phyloP scores from a whole-genome alignment of 2,888 invertebrate species.

The Protodeltote pygarga region DNA sequence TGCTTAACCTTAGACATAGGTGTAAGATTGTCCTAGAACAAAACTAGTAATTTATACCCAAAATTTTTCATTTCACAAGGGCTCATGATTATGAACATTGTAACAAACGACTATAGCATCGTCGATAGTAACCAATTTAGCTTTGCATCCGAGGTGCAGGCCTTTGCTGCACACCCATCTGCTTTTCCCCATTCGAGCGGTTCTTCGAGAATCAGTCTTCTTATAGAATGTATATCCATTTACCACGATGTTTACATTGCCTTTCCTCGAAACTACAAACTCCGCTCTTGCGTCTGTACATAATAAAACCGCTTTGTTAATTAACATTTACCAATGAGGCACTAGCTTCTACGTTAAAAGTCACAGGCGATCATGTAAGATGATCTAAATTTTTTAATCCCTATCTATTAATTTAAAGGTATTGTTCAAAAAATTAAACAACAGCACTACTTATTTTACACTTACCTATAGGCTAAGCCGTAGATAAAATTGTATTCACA shows the following conservation, averaged over 20 bases:
- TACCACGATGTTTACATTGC: slow-evolving; percentile 16
- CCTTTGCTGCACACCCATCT: slow-evolving; percentile 26
- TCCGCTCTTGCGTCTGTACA: slow-evolving; percentile 13
- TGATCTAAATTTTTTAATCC: too few relatives aligned
- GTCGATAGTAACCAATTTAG: slow-evolving; percentile 12
- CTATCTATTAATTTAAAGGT: too few relatives aligned
- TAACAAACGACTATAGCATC: slow-evolving; percentile 8
- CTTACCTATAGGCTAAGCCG: too few relatives aligned
- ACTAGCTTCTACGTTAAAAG: too few relatives aligned
- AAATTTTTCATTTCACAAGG: background rate
- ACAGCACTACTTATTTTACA: too few relatives aligned
- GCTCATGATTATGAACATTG: slow-evolving; percentile 23
- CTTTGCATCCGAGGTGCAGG: slow-evolving; percentile 9
- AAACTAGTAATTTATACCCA: background rate
- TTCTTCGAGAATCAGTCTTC: slow-evolving; percentile 17
- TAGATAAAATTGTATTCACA: too few relatives aligned
- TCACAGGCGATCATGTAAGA: too few relatives aligned
- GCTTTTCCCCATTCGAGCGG: background rate
- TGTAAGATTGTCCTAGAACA: too few relatives aligned
- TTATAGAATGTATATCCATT: slow-evolving; percentile 24
- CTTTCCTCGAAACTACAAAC: slow-evolving; percentile 16
- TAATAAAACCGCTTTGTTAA: background rate
- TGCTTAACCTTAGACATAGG: too few relatives aligned
- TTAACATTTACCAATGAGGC: too few relatives aligned
- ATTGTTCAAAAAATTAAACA: too few relatives aligned